These are phyloP conservation scores for Natrix natrix DNA, from an alignment of 2,797 vertebrate genomes.

Conservation along the genomic window DNA sequence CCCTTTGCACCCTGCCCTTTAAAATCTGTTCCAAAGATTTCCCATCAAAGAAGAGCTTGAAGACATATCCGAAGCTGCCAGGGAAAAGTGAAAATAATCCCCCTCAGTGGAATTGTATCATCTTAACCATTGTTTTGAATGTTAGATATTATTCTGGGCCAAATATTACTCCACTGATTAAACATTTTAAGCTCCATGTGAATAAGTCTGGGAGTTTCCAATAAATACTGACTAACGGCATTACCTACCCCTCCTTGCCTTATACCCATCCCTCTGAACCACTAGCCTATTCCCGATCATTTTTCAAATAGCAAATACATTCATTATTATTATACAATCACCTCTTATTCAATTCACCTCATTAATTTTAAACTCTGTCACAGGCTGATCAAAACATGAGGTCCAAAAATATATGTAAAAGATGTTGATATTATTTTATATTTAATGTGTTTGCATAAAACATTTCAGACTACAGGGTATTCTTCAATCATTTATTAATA, in stretches of 20 bases:
- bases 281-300: neutral
- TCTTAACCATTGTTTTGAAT: neutral
- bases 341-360: neutral
- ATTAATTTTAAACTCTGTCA: neutral
- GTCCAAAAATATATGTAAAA: neutral
- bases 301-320: neutral
- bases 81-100: neutral
- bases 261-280: neutral
- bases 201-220: neutral
- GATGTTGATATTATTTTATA: neutral
- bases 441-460: neutral
- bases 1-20: neutral
- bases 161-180: neutral
- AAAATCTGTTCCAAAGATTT: neutral
- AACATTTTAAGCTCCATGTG: neutral
- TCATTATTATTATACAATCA: neutral
- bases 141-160: neutral
- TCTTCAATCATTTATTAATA: neutral
- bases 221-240: neutral
- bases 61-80: neutral
- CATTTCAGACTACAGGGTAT: neutral
- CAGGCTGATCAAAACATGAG: neutral
- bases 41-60: neutral
- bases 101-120: neutral
- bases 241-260: neutral